These are phyloP conservation scores for Lepidotrigona ventralis DNA, from an alignment of 1,140 invertebrate species.

Conservation along the genomic window DNA sequence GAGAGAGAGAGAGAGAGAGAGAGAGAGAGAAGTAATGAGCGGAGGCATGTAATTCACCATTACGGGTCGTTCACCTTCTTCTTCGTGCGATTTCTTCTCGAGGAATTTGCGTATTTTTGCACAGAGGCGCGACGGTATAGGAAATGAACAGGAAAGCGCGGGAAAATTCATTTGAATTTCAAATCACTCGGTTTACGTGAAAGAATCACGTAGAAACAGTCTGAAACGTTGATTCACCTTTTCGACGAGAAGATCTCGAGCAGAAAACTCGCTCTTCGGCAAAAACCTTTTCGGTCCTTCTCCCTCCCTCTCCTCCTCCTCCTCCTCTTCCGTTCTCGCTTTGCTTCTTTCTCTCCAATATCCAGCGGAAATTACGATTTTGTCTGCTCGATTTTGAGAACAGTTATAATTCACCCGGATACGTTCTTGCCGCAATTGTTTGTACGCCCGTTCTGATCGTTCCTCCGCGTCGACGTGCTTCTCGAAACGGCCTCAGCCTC, in stretches of 20 bases:
- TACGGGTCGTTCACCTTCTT: background rate
- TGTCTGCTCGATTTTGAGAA: constrained; percentile 17
- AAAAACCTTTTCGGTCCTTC: background rate
- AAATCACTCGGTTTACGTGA: background rate
- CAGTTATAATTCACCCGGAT: constrained; percentile 33
- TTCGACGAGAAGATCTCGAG: background rate
- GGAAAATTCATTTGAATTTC: background rate
- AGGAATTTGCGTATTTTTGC: background rate
- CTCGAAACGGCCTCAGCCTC: background rate
- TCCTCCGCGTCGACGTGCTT: constrained; percentile 28
- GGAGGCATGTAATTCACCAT: background rate
- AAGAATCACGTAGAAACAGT: background rate
- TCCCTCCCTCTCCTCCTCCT: no score
- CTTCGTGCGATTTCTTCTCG: background rate
- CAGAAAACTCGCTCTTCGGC: background rate
- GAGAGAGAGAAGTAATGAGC: background rate
- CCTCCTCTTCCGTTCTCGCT: background rate
- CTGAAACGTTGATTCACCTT: background rate
- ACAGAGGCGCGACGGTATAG: background rate
- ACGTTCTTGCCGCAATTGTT: constrained; percentile 32
- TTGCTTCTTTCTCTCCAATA: background rate
- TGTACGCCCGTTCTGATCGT: constrained; percentile 41
- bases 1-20: no score
- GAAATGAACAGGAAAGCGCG: no score
- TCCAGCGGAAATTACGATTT: constrained; percentile 28